Base-by-base conservation (phyloP, 2,113 vertebrate species). In the Bostrychus sinensis region DNA sequence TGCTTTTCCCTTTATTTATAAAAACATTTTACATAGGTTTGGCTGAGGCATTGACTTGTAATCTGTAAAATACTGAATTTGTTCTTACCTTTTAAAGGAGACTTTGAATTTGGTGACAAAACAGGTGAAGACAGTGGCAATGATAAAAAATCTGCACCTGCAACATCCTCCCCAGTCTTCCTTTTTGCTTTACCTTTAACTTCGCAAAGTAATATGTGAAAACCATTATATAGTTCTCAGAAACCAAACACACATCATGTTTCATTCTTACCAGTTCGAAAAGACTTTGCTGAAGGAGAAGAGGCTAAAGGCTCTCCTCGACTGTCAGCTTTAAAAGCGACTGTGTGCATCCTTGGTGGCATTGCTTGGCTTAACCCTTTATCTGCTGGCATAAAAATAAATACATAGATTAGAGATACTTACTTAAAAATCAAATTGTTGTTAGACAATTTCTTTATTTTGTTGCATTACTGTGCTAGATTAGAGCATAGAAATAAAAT, bases 1-100 rank as follows among this genome's bases (percentile, higher is more conserved):
- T 92, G 28, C 56, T 59, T 77, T 85, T 89, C 8, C 76, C 82
- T 69, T 62, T 62, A 17, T 6, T 75, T 72, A 42, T 13, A n/a
- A 8, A 75, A 3, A 39, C 20, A 34, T 12, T 4, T 5, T 48
- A 13, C 11, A 17, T 8, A 4, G 1, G 25, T 28, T 51, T 30
- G 25, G 8, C 13, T 2, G 9, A 8, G 8, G 25, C 2, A 51
- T 28, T 10, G 10, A 1, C n/a, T 12, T 55, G 10, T 20, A 36
- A 36, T 36, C 32, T 1, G 23, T 20, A 45, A 13, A 13, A 62
- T 30, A 22, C 34, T 19, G 25, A 14, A 22, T 23, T 46, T 38
- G 5, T 13, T 11, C 66, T 83, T 22, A 88, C 89, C 78, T 83
- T 81, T 86, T 7, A 34, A 41, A 45, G 84, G 72, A 38, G 81